A percentile compares a stretch with the other conserved stretches of the same genome.
phyloP scores from a whole-genome alignment of 2,888 invertebrate species.

The Adineta ricciae region DNA sequence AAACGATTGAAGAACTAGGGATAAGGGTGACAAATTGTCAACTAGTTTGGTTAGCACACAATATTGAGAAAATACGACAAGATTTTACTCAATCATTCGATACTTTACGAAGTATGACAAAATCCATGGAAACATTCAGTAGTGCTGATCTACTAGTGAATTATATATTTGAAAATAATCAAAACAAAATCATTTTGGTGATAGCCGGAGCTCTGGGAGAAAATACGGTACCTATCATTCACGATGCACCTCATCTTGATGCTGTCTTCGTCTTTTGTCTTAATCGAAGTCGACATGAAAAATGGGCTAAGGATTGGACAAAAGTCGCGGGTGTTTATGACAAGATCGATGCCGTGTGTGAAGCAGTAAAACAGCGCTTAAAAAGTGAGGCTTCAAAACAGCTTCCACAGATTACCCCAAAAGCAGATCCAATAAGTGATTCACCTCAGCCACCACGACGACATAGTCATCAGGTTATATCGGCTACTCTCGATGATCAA shows the following conservation, averaged over 20 bases:
- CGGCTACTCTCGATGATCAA: not conserved
- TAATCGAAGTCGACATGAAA: not conserved
- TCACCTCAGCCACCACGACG: not conserved
- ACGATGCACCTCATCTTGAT: not conserved
- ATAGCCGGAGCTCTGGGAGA: not conserved
- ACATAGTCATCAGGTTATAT: not conserved
- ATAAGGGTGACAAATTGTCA: not conserved
- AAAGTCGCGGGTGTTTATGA: not conserved
- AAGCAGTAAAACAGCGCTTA: not conserved
- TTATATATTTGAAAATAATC: not conserved
- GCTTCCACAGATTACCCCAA: too few relatives aligned
- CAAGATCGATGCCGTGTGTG: not conserved
- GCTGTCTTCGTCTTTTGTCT: not conserved
- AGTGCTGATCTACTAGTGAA: not conserved
- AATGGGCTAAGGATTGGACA: not conserved
- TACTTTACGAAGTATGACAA: not conserved
- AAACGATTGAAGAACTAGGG: fast-evolving
- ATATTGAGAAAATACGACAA: not conserved
- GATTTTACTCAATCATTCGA: not conserved
- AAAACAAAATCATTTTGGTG: not conserved
- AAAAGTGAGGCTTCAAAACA: not conserved
- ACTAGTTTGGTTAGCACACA: not conserved
- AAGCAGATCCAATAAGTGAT: too few relatives aligned
- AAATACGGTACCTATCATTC: not conserved
- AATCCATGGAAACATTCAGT: not conserved